Evolutionary conservation across 2,888 invertebrate genomes (phyloP).

Genomic region (Acleris laterana): DNA sequence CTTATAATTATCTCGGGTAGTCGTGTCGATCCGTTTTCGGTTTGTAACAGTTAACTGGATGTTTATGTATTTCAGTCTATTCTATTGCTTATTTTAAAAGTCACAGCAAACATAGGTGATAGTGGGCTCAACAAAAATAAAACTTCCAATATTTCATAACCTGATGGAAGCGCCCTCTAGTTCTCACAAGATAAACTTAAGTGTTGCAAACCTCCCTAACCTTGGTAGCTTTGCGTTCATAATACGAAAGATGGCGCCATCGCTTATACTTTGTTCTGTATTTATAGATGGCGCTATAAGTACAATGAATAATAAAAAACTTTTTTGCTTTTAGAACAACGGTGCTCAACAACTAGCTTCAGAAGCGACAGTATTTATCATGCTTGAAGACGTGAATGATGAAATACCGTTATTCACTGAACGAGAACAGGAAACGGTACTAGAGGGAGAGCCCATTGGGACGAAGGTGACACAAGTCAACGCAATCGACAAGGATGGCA

Average conservation of each 20-base stretch:
- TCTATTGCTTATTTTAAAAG: too few relatives aligned
- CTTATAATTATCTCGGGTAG: too few relatives aligned
- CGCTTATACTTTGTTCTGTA: neutral
- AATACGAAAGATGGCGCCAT: constrained; percentile 19
- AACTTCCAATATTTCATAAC: too few relatives aligned
- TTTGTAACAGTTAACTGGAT: too few relatives aligned
- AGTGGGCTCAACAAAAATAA: too few relatives aligned
- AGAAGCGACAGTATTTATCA: constrained; percentile 96
- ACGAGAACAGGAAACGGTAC: constrained; percentile 96
- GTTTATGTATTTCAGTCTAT: too few relatives aligned
- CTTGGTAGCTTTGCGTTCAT: neutral
- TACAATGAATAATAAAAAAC: neutral
- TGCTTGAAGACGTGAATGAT: constrained; percentile 98
- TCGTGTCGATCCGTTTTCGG: too few relatives aligned
- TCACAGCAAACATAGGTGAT: too few relatives aligned
- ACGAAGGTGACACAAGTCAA: constrained; percentile 98
- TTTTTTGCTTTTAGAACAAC: constrained; percentile 88
- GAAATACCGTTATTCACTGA: constrained; percentile 98
- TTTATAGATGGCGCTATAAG: constrained; percentile 16
- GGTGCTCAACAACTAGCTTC: constrained; percentile 97
- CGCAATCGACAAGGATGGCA: constrained; percentile 98
- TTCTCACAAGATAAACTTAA: too few relatives aligned
- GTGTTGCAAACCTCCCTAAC: neutral
- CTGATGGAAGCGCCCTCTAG: too few relatives aligned
- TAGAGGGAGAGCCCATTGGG: constrained; percentile 97